These are phyloP conservation scores for Miichthys miiuy DNA, from an alignment of 2,797 vertebrate species.

Conservation along the genomic window DNA sequence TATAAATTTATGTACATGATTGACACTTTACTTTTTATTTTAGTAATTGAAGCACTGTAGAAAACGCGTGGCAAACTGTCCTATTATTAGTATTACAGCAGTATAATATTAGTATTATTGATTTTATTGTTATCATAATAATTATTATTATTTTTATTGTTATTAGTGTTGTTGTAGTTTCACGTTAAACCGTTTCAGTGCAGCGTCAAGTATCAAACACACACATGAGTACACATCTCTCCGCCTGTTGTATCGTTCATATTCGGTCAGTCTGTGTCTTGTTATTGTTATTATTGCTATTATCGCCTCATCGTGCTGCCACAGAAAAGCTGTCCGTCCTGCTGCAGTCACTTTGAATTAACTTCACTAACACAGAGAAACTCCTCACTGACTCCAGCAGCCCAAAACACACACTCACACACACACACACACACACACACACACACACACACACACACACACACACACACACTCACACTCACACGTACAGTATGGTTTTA, in stretches of 20 bases:
- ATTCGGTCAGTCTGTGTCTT: conserved; percentile 43
- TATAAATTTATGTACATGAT: background rate
- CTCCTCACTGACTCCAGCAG: conserved; percentile 23
- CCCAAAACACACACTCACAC: conserved; percentile 7
- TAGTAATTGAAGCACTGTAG: background rate
- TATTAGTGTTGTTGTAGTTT: background rate
- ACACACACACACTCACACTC: background rate
- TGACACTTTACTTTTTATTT: background rate
- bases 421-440: conserved; percentile 8
- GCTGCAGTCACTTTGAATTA: conserved; percentile 79
- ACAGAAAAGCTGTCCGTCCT: conserved; percentile 69
- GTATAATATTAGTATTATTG: background rate
- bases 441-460: conserved; percentile 9
- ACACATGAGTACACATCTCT: background rate
- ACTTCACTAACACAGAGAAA: conserved; percentile 68
- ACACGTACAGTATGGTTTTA: conserved; percentile 1
- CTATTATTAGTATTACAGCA: too few species aligned
- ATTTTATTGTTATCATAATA: background rate
- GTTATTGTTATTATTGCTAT: conserved; percentile 71
- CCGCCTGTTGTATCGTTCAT: conserved; percentile 4
- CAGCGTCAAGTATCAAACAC: conserved; percentile 3
- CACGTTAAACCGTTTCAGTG: background rate
- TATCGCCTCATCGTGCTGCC: conserved; percentile 72
- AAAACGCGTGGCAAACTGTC: too few species aligned
- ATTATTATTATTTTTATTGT: background rate